phyloP scores from a whole-genome alignment of 2,888 invertebrate genomes.

The Macrophya annulata region DNA sequence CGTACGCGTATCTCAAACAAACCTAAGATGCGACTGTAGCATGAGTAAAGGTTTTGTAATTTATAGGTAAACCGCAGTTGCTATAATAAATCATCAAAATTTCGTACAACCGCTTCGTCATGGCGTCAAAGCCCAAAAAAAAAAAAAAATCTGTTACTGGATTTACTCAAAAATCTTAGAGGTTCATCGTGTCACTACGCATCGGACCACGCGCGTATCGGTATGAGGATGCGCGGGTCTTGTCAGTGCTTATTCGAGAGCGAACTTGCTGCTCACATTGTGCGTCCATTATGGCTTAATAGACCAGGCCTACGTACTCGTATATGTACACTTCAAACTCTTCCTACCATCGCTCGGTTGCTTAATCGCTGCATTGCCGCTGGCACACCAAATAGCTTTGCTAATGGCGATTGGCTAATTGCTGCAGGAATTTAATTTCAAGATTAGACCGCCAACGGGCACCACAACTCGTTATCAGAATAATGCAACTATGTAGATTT shows the following conservation, averaged over 20 bases:
- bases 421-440: conserved; percentile 56
- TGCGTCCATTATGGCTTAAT: conserved; percentile 76
- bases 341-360: conserved; percentile 67
- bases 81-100: neutral
- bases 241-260: conserved; percentile 69
- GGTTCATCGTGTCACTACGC: neutral
- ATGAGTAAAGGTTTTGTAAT: neutral
- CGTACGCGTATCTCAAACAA: neutral
- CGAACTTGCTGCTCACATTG: conserved; percentile 73
- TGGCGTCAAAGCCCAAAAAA: conserved; percentile 1
- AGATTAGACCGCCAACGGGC: conserved; percentile 3
- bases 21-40: neutral
- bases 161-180: neutral
- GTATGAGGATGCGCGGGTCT: conserved; percentile 59
- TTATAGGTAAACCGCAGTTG: neutral
- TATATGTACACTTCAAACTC: conserved; percentile 63
- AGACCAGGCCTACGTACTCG: conserved; percentile 63
- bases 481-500: neutral
- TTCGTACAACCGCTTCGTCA: neutral
- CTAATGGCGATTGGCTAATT: conserved; percentile 71
- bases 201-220: conserved; percentile 38
- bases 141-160: neutral
- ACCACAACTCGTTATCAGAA: neutral
- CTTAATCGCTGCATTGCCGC: conserved; percentile 59
- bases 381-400: conserved; percentile 68